Percentiles rank a stretch among this genome's conserved stretches.
Conservation (phyloP, 2,888 invertebrate species). For the Drosophila pegasa region DNA sequence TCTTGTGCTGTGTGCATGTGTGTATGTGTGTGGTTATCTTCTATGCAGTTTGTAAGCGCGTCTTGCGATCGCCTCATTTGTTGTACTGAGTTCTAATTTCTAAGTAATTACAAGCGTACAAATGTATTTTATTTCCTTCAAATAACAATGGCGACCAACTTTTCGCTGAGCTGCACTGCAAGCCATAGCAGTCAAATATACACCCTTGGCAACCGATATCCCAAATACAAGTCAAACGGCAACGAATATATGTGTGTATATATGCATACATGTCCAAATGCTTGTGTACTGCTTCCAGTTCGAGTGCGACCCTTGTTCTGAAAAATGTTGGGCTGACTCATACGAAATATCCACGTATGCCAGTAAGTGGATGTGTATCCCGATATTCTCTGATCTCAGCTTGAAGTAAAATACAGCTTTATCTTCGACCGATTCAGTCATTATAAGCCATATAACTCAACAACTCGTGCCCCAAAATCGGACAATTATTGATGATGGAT, state of each 20-base stretch:
- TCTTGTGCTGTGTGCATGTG: not conserved
- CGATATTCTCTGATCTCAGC: not conserved
- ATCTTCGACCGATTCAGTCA: not conserved
- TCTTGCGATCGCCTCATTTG: conserved; percentile 11
- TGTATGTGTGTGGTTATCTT: not conserved
- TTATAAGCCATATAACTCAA: no score
- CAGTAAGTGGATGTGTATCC: not conserved
- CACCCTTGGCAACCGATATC: conserved; percentile 76
- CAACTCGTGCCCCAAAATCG: conserved; percentile 1
- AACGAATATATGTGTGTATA: not conserved
- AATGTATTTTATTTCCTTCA: conserved; percentile 30
- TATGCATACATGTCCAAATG: not conserved
- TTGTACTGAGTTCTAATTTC: not conserved
- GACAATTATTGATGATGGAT: conserved; percentile 29
- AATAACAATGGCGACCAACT: conserved; percentile 36
- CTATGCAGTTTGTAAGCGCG: not conserved
- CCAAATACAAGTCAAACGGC: conserved; percentile 18
- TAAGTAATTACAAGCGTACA: not conserved
- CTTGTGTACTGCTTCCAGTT: conserved; percentile 15
- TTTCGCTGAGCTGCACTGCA: conserved; percentile 31
- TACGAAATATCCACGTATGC: not conserved
- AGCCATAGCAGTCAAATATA: conserved; percentile 59
- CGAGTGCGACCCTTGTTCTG: conserved; percentile 29
- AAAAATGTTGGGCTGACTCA: not conserved
- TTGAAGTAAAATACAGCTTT: not conserved